phyloP scores from a whole-genome alignment of 1,140 invertebrate species.

The Psilanteris sp. region DNA sequence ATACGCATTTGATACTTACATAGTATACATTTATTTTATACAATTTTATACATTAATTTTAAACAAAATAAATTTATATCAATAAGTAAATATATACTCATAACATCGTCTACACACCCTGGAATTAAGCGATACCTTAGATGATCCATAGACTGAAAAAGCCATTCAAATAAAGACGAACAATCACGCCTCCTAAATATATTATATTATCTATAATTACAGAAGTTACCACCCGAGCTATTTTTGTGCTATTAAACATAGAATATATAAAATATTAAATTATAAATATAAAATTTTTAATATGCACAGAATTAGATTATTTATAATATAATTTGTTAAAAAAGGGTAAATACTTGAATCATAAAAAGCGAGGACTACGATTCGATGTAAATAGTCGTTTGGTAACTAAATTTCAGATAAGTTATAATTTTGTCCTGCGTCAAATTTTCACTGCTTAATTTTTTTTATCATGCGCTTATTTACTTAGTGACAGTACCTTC shows the following conservation, averaged over 20 bases:
- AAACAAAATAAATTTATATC: too few relatives aligned
- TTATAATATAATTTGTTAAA: not conserved
- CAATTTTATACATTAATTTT: too few relatives aligned
- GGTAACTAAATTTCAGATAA: slow-evolving; percentile 25
- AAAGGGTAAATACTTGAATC: slow-evolving; percentile 6
- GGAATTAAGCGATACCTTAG: slow-evolving; percentile 37
- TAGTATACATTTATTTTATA: too few relatives aligned
- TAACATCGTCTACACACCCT: slow-evolving; percentile 48
- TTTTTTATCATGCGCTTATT: slow-evolving; percentile 41
- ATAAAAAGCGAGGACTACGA: too few relatives aligned
- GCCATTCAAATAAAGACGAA: slow-evolving; percentile 26
- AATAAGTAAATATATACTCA: too few relatives aligned
- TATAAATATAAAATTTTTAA: too few relatives aligned
- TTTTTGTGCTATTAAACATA: slow-evolving; percentile 4
- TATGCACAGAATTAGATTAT: not conserved
- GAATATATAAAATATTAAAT: too few relatives aligned
- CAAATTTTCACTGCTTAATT: slow-evolving; percentile 29
- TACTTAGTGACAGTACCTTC: slow-evolving; percentile 17
- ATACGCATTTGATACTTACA: too few relatives aligned
- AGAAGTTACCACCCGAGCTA: slow-evolving; percentile 7
- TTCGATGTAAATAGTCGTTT: slow-evolving; percentile 26
- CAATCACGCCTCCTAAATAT: slow-evolving; percentile 32
- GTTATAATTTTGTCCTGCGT: slow-evolving; percentile 14
- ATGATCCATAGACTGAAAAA: slow-evolving; percentile 48
- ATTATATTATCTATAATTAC: slow-evolving; percentile 16